A percentile compares a stretch with the other conserved stretches of the same genome.
Conservation (phyloP, 2,888 invertebrate species). For the Electrophaes corylata region DNA sequence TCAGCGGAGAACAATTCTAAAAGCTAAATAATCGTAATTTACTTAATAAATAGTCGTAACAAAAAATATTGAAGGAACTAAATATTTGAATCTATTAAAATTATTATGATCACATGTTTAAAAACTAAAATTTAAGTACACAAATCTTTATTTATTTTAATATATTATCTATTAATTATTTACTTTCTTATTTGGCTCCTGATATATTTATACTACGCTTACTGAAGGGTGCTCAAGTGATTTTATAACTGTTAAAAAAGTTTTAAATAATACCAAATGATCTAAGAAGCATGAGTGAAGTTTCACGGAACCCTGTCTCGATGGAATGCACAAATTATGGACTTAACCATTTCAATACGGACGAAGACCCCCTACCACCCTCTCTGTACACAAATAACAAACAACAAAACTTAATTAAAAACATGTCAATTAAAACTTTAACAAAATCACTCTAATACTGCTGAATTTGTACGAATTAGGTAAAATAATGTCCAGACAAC, state of each 20-base stretch:
- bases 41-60: conserved; percentile 77
- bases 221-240: conserved; percentile 53
- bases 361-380: conserved; percentile 50
- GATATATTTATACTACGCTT: conserved; percentile 55
- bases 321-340: conserved; percentile 45
- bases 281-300: conserved; percentile 40
- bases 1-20: conserved; percentile 78
- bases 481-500: conserved; percentile 66
- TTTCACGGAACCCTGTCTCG: conserved; percentile 44
- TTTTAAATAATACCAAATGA: conserved; percentile 11
- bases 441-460: conserved; percentile 85
- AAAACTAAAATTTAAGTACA: conserved; percentile 71
- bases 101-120: conserved; percentile 76
- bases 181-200: conserved; percentile 80
- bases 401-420: conserved; percentile 83
- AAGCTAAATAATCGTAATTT: conserved; percentile 66
- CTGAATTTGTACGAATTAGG: conserved; percentile 83
- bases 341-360: conserved; percentile 47
- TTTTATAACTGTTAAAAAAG: conserved; percentile 14
- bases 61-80: conserved; percentile 77
- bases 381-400: conserved; percentile 71
- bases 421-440: conserved; percentile 80
- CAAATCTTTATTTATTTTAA: conserved; percentile 68
- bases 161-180: conserved; percentile 58
- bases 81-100: conserved; percentile 70